Conservation (phyloP, 2,113 vertebrate genomes). For the Sylvietta virens region DNA sequence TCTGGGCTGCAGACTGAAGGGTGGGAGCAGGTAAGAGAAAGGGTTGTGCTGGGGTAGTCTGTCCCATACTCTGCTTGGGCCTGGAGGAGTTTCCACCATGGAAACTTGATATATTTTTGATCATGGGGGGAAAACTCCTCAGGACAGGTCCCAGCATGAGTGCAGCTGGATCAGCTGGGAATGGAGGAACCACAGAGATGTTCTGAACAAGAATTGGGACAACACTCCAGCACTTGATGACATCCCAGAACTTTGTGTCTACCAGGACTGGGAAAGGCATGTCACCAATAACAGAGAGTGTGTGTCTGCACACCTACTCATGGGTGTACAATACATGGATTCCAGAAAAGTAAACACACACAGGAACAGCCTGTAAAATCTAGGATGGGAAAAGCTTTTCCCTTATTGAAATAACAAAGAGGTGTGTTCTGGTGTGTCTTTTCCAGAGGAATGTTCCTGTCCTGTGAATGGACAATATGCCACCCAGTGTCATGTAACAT, state of each 20-base stretch:
- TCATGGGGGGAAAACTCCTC: not conserved
- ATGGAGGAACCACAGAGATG: not conserved
- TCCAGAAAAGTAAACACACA: not conserved
- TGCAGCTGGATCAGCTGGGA: not conserved
- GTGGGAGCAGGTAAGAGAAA: not conserved
- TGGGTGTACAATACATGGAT: not conserved
- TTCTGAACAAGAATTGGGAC: not conserved
- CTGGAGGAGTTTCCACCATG: not conserved
- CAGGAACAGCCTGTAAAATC: not conserved
- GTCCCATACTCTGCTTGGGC: accelerated
- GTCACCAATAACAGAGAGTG: not conserved
- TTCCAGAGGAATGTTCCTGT: not conserved
- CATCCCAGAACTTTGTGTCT: not conserved
- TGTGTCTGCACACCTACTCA: not conserved
- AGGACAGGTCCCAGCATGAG: not conserved
- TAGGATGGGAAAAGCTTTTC: not conserved
- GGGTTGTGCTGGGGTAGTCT: not conserved
- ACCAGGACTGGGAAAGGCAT: not conserved
- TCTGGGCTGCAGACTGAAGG: not conserved
- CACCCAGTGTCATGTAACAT: not conserved
- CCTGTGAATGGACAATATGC: not conserved
- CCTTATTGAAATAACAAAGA: not conserved
- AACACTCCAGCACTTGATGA: not conserved
- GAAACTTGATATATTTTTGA: accelerated
- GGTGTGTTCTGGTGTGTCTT: not conserved